Percentiles rank a stretch among this genome's conserved stretches.
These are phyloP conservation scores for Apaloderma vittatum DNA, from an alignment of 2,113 vertebrate genomes.

Conservation along the genomic window DNA sequence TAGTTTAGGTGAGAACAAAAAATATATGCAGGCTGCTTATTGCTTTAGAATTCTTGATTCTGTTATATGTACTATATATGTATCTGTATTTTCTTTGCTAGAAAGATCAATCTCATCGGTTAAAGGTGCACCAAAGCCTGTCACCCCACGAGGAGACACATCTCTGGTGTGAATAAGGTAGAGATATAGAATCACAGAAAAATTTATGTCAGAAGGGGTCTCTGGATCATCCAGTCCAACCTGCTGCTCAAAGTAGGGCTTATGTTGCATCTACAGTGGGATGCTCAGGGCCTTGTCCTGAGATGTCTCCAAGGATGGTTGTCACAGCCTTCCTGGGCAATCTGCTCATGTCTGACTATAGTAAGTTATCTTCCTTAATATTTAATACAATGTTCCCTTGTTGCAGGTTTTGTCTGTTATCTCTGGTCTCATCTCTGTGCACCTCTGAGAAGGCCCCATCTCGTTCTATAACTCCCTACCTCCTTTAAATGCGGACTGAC, in stretches of 20 bases:
- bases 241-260: neutral
- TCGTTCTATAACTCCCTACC: neutral
- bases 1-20: neutral
- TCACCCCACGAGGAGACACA: neutral
- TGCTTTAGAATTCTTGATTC: neutral
- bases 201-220: neutral
- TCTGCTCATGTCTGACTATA: neutral
- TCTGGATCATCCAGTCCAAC: neutral
- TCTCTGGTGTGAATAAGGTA: neutral
- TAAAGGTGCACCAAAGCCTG: neutral
- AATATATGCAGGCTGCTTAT: neutral
- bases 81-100: neutral
- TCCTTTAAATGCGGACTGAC: neutral
- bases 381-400: neutral
- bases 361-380: neutral
- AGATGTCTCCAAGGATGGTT: neutral
- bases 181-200: neutral
- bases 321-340: neutral
- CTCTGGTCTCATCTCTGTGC: neutral
- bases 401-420: neutral
- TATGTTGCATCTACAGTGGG: accelerated
- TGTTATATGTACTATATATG: neutral
- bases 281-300: neutral
- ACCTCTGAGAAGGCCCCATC: neutral
- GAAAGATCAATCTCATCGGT: neutral